Conservation (phyloP, 2,888 invertebrate genomes). For the Rotaria magnacalcarata region DNA sequence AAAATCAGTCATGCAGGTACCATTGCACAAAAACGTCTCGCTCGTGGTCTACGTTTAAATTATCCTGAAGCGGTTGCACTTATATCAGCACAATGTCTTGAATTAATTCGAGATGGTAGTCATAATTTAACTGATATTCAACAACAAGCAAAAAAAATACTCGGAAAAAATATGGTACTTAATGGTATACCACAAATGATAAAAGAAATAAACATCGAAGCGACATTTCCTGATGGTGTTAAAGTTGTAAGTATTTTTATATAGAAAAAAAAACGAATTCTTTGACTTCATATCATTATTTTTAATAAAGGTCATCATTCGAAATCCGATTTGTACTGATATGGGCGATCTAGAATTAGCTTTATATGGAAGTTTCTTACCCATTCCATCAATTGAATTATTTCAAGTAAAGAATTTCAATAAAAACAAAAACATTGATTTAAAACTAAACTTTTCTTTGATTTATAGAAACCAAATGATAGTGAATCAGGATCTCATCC, state of each 20-base stretch:
- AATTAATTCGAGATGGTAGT: constrained; percentile 54
- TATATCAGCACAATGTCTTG: constrained; percentile 54
- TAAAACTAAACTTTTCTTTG: not conserved
- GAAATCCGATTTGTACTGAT: constrained; percentile 52
- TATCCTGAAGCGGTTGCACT: constrained; percentile 56
- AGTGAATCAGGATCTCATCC: constrained; percentile 49
- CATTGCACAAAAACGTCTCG: constrained; percentile 54
- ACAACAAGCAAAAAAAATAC: constrained; percentile 52
- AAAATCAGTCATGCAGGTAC: constrained; percentile 53
- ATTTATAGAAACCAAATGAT: constrained; percentile 36
- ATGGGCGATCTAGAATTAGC: constrained; percentile 54
- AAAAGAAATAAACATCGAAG: constrained; percentile 54
- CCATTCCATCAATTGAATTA: constrained; percentile 49
- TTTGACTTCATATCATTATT: not conserved
- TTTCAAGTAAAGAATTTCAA: not conserved
- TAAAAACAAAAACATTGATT: too few relatives aligned
- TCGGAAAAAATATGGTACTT: constrained; percentile 54
- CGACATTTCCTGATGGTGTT: constrained; percentile 57
- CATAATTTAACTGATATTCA: constrained; percentile 52
- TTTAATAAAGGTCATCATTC: constrained; percentile 48
- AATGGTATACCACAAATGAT: constrained; percentile 54
- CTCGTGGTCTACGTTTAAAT: constrained; percentile 53
- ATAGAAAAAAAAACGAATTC: not conserved
- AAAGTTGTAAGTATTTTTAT: constrained; percentile 51
- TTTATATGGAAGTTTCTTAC: constrained; percentile 56